Evolutionary conservation across 2,888 invertebrate species (phyloP), one percentile per base, ranked within the genome.

Genomic region (Drosophila tripunctata): DNA sequence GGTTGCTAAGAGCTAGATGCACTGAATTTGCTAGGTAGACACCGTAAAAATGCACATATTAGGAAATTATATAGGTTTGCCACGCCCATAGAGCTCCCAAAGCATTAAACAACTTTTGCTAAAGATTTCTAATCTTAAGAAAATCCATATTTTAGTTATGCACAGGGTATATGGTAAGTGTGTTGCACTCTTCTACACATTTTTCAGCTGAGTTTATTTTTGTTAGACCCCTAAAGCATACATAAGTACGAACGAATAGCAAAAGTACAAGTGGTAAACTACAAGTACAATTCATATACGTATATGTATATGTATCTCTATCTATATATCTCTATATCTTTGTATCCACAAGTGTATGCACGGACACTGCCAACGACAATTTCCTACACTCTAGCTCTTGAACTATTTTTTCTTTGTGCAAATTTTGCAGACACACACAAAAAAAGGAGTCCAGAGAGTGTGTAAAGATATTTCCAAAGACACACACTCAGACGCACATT

Each of bases 401-500:
- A 27, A 1, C 1, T 3, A 14, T 21, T 21, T 41, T 55, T 27
- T 6, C 33, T 48, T 44, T 54, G 67, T 60, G 47, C 41, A 35
- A 57, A 65, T 48, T 64, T 65, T 40, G 55, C n/a, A 21, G 43
- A n/a, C 50, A 38, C 47, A 56, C 47, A 43, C 14, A 43, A 43
- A 43, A 27, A n/a, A n/a, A n/a, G n/a, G n/a, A n/a, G n/a, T n/a
- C n/a, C n/a, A n/a, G n/a, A n/a, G n/a, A n/a, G n/a, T 27, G 27
- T 21, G 27, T 31, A 38, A 31, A 31, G 30, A 45, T 45, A 57
- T 67, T 52, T 52, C 47, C 47, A 65, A 19, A 58, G 31, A 50
- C 31, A n/a, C 31, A n/a, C 31, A 2, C 33, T n/a, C n/a, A n/a
- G n/a, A 10, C 45, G 62, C 38, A 66, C 51, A 67, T 67, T 67